phyloP scores from a whole-genome alignment of 2,797 vertebrate genomes.

The Acanthornis magna region DNA sequence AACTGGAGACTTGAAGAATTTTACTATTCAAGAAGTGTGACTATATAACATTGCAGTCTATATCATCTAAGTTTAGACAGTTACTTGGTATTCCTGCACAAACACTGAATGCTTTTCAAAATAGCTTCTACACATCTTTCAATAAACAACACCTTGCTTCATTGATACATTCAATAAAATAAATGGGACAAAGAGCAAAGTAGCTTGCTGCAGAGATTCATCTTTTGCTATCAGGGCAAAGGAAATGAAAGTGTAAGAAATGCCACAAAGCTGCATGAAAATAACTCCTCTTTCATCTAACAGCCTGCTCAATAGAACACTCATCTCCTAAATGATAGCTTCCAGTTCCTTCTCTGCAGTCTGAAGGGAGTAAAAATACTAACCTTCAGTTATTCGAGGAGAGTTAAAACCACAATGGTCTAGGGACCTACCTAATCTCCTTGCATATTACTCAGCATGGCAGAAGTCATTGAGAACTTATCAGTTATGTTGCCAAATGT shows the following conservation, averaged over 20 bases:
- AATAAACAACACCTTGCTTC: neutral
- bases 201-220: neutral
- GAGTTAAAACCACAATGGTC: neutral
- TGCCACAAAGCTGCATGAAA: neutral
- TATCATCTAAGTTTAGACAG: neutral
- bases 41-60: neutral
- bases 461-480: neutral
- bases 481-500: neutral
- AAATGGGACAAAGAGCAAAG: neutral
- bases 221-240: neutral
- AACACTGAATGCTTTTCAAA: neutral
- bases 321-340: neutral
- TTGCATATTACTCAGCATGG: neutral
- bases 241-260: slow-evolving; percentile 19
- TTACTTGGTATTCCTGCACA: neutral
- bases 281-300: neutral
- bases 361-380: neutral
- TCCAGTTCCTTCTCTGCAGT: neutral
- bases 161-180: neutral
- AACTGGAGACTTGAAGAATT: neutral
- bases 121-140: neutral
- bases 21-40: neutral
- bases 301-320: neutral
- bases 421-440: neutral
- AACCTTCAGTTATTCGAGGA: neutral